A percentile compares a stretch with the other conserved stretches of the same genome.
Conservation (phyloP, 2,888 invertebrate genomes). For the Latheticus oryzae region DNA sequence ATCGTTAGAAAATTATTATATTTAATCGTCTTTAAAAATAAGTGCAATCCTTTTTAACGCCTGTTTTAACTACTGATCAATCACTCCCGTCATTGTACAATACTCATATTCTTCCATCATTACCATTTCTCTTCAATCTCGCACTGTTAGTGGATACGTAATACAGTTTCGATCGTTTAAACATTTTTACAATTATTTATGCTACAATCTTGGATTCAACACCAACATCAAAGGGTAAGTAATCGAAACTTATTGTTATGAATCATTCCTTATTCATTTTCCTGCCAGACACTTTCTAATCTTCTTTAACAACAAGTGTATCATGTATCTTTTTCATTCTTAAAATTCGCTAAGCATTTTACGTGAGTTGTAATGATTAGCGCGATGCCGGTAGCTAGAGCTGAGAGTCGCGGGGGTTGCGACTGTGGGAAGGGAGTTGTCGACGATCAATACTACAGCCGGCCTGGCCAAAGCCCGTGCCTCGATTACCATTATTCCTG, state of each 20-base stretch:
- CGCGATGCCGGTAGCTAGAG: constrained; percentile 50
- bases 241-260: too few species aligned
- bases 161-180: constrained; percentile 52
- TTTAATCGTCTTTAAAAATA: constrained; percentile 61
- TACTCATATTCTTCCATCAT: constrained; percentile 52
- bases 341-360: constrained; percentile 44
- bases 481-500: constrained; percentile 51
- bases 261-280: too few species aligned
- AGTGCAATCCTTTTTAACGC: constrained; percentile 62
- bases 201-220: constrained; percentile 49
- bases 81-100: constrained; percentile 54
- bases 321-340: constrained; percentile 30
- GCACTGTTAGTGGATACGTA: constrained; percentile 58
- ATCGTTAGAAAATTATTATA: constrained; percentile 62
- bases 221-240: constrained; percentile 52
- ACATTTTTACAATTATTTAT: constrained; percentile 52
- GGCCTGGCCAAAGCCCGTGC: constrained; percentile 61
- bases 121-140: constrained; percentile 51
- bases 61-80: constrained; percentile 54
- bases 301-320: constrained; percentile 10
- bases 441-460: constrained; percentile 63
- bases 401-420: constrained; percentile 48
- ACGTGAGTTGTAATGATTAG: constrained; percentile 48
- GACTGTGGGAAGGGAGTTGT: constrained; percentile 57
- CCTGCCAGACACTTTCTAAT: too few species aligned